phyloP scores from a whole-genome alignment of 2,113 vertebrate genomes.

The Zosterops borbonicus region DNA sequence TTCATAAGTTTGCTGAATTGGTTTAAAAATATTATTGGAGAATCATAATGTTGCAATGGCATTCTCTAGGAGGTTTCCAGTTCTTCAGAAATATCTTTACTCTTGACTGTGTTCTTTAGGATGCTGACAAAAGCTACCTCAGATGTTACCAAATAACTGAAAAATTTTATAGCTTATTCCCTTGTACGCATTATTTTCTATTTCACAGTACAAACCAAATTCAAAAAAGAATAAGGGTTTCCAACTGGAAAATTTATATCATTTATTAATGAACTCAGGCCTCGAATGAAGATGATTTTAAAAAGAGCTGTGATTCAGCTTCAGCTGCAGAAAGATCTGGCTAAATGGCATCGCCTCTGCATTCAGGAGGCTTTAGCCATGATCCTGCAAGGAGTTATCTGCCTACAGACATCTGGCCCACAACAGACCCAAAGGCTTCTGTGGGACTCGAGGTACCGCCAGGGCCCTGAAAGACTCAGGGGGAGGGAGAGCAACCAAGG shows the following conservation, averaged over 20 bases:
- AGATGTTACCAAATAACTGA: background rate
- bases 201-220: background rate
- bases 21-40: background rate
- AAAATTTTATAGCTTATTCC: background rate
- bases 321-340: background rate
- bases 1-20: background rate
- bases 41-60: background rate
- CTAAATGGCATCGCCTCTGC: background rate
- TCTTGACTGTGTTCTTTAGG: background rate
- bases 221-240: background rate
- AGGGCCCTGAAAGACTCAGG: background rate
- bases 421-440: background rate
- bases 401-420: background rate
- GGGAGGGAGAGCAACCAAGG: background rate
- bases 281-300: background rate
- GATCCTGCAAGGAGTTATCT: background rate
- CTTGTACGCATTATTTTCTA: background rate
- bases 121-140: background rate
- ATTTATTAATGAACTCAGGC: background rate
- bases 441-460: fast-evolving
- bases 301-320: background rate
- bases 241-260: background rate
- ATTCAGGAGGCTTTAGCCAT: background rate
- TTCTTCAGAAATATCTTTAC: background rate
- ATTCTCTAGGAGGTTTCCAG: background rate